Percentiles rank a stretch among this genome's conserved stretches.
phyloP scores from a whole-genome alignment of 2,113 vertebrate species.

The Mus pahari region DNA sequence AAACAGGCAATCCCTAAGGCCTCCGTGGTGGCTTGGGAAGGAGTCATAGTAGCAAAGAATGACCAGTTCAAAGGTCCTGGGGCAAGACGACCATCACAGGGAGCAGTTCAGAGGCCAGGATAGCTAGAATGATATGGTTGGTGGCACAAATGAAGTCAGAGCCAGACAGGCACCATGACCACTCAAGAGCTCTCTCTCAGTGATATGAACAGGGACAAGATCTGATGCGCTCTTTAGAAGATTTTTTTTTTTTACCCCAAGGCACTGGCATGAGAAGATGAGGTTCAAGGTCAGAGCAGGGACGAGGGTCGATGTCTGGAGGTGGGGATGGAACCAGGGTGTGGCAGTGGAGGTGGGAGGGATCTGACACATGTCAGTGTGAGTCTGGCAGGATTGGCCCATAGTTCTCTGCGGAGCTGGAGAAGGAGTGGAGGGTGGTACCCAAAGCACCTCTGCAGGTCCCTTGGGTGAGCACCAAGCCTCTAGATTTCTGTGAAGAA shows the following conservation, averaged over 20 bases:
- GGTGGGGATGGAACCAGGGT: no score
- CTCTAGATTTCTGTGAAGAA: neutral
- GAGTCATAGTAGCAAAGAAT: neutral
- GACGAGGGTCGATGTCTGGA: neutral
- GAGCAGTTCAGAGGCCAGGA: neutral
- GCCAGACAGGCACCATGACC: neutral
- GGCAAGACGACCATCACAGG: neutral
- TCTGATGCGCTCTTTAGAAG: neutral
- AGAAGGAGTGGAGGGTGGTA: neutral
- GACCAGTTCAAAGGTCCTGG: neutral
- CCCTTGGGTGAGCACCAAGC: neutral
- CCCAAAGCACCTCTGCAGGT: neutral
- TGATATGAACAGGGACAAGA: neutral
- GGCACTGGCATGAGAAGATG: neutral
- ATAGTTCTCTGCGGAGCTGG: neutral
- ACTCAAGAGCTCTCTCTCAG: neutral
- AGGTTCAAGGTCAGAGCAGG: neutral
- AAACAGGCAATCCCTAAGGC: neutral
- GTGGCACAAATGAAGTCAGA: neutral
- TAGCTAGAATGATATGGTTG: neutral
- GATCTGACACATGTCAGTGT: neutral
- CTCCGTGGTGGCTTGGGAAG: neutral
- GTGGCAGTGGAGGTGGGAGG: no score
- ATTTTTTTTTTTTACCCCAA: no score
- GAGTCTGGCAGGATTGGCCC: neutral